These are phyloP conservation scores for Cardinalis cardinalis DNA, from an alignment of 2,113 vertebrate species.

Conservation along the genomic window DNA sequence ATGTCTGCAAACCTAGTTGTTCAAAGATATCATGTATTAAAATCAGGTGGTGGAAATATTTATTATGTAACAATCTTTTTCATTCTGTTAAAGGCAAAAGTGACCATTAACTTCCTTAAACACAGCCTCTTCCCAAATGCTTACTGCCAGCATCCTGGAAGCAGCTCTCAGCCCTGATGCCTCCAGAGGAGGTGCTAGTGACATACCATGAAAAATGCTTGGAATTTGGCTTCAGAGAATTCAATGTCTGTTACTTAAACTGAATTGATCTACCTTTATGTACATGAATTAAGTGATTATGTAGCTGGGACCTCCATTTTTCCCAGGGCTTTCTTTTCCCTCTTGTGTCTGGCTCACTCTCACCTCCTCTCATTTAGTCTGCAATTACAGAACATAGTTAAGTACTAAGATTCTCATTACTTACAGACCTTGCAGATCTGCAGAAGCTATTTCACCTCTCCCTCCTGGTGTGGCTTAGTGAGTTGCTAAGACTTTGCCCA, in stretches of 20 bases:
- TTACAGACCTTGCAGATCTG: background rate
- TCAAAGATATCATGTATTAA: background rate
- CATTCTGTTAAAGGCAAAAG: background rate
- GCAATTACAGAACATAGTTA: background rate
- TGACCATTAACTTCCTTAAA: background rate
- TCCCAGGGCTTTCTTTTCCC: background rate
- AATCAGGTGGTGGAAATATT: background rate
- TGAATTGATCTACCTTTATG: background rate
- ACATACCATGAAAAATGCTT: background rate
- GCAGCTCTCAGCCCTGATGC: background rate
- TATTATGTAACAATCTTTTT: background rate
- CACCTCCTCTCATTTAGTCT: background rate
- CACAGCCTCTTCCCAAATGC: background rate
- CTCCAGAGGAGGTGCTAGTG: background rate
- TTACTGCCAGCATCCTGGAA: background rate
- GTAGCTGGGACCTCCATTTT: background rate
- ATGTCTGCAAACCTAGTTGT: background rate
- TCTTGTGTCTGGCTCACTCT: background rate
- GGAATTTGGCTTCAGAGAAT: background rate
- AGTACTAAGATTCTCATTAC: background rate
- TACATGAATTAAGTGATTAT: background rate
- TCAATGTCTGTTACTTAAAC: background rate
- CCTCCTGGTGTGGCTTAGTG: background rate
- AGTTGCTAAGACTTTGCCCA: background rate
- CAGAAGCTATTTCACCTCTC: background rate